Evolutionary conservation across 2,888 invertebrate genomes (phyloP), one percentile per base, ranked within the genome.

Genomic region (Alsophila aescularia): DNA sequence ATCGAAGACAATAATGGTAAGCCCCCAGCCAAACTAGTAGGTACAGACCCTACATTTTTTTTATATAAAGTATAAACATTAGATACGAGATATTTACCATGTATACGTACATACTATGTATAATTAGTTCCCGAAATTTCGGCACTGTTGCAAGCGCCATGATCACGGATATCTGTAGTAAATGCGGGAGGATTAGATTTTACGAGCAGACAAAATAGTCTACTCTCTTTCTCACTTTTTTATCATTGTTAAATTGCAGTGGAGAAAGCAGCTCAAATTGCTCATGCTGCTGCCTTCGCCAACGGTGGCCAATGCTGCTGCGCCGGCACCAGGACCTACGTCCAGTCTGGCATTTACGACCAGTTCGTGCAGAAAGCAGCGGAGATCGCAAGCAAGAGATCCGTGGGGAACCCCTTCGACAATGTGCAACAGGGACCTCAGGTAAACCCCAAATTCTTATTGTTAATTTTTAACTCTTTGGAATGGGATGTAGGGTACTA

Each of bases 271-370:
- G 91, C 89, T 5, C 81, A 84, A 58, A 83, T 86, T 15, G 90
- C 91, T 1, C 89, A 89, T 36, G 84, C 83, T 0, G 87, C 90
- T 1, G 90, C 88, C 0, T 90, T 91, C 14, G 82, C 85, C 0
- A 91, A 91, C 56, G 85, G 76, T 12, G 91, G 91, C 0, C 91
- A 91, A 47, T 85, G 88, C 56, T 90, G 90, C 58, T 87, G 85
- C 39, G 98, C 98, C 2, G 98, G 97, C 7, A 96, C 97, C 0
- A 93, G 98, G 45, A 98, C 98, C 0, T 98, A 95, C 75, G 98
- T 98, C 0, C 97, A 98, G 59, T 94, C 96, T 31, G 94, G 94
- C 10, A 95, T 98, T 66, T 98, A 98, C 78, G 96, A 98, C 62
- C 93, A 95, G 70, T 98, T 98, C 77, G 95, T 98, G 0, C 90